phyloP scores from a whole-genome alignment of 2,113 vertebrate species.

The Psephotus haematonotus region DNA sequence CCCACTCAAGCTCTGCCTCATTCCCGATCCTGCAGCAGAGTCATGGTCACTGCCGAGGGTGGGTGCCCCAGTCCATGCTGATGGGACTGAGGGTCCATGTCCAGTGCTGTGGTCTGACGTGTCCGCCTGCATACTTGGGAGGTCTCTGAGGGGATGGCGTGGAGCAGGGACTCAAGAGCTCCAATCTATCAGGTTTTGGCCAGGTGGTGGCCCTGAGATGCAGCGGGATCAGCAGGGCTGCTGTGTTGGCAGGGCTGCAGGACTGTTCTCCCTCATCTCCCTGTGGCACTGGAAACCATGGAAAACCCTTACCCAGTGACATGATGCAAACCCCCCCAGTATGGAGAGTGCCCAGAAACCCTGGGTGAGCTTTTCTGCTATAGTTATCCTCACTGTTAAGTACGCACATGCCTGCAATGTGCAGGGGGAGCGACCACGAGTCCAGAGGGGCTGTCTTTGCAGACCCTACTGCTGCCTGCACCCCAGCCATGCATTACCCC shows the following conservation, averaged over 20 bases:
- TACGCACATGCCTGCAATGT: background rate
- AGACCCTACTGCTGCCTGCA: background rate
- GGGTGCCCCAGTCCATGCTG: rapidly evolving
- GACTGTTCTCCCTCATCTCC: background rate
- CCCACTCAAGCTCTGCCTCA: background rate
- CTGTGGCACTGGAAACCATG: rapidly evolving
- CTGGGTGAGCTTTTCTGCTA: background rate
- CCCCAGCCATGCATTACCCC: background rate
- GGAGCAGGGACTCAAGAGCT: background rate
- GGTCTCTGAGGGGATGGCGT: background rate
- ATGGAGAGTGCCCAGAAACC: background rate
- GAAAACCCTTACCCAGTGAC: background rate
- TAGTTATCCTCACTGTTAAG: background rate
- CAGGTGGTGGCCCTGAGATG: background rate
- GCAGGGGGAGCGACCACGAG: background rate
- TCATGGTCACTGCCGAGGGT: background rate
- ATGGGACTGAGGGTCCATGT: background rate
- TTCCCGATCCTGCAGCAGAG: background rate
- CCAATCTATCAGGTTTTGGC: background rate
- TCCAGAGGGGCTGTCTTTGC: background rate
- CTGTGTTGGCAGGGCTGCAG: rapidly evolving
- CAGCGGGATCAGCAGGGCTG: background rate
- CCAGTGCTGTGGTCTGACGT: background rate
- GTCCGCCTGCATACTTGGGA: background rate
- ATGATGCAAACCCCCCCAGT: background rate